A percentile compares a stretch with the other conserved stretches of the same genome.
Evolutionary conservation across 2,888 invertebrate species (phyloP).

Genomic region (Lasioglossum oenotherae): DNA sequence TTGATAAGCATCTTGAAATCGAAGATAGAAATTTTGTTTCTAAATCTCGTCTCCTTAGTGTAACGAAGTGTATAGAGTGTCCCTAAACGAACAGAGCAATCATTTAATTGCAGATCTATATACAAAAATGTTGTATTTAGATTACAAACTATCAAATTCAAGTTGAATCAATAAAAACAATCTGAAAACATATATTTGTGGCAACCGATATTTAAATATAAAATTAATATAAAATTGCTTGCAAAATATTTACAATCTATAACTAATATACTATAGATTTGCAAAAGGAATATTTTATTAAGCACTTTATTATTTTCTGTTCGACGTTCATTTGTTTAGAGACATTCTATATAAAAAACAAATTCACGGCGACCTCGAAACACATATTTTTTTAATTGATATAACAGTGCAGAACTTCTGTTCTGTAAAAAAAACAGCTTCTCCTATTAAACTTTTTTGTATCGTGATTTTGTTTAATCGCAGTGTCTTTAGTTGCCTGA

Average conservation of each 20-base stretch:
- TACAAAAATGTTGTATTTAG: too few relatives aligned
- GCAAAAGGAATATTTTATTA: neutral
- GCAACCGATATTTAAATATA: neutral
- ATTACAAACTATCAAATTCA: neutral
- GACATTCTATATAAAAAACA: neutral
- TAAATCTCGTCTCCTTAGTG: neutral
- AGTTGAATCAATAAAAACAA: neutral
- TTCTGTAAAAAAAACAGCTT: constrained; percentile 17
- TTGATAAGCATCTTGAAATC: neutral
- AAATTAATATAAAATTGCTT: neutral
- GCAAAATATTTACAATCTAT: neutral
- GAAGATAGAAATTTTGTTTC: neutral
- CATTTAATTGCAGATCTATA: neutral
- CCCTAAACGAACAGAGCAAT: neutral
- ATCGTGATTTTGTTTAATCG: constrained; percentile 52
- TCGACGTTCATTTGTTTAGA: neutral
- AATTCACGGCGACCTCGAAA: neutral
- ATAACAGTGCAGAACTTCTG: neutral
- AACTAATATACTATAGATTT: neutral
- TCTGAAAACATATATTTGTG: neutral
- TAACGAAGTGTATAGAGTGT: constrained; percentile 2
- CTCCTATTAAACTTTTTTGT: constrained; percentile 35
- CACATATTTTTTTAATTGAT: neutral
- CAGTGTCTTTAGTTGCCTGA: constrained; percentile 73
- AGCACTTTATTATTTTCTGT: neutral